A percentile compares a stretch with the other conserved stretches of the same genome.
phyloP scores from a whole-genome alignment of 1,140 invertebrate genomes.

The Melitaea cinxia region DNA sequence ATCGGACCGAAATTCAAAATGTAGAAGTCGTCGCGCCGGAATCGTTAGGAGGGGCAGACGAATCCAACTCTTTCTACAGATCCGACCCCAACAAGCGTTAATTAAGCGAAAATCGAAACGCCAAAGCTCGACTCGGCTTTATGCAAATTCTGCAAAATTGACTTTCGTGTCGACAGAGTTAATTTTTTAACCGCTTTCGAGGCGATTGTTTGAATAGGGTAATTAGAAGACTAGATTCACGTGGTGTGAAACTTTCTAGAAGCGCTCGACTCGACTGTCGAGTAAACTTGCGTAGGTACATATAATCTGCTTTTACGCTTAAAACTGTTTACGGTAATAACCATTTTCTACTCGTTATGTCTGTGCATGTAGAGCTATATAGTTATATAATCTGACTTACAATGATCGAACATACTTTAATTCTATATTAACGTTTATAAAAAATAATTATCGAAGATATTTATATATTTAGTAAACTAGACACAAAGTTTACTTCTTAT shows the following conservation, averaged over 20 bases:
- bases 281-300: background rate
- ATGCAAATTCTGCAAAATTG: constrained; percentile 70
- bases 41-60: constrained; percentile 47
- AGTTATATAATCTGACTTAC: too few relatives aligned
- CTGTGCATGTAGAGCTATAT: background rate
- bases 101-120: constrained; percentile 78
- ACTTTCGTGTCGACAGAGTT: constrained; percentile 59
- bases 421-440: too few relatives aligned
- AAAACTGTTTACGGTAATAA: constrained; percentile 12
- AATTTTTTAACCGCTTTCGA: constrained; percentile 52
- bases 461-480: background rate
- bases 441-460: too few relatives aligned
- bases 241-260: constrained; percentile 36
- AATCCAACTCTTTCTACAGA: constrained; percentile 64
- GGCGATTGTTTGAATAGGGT: constrained; percentile 62
- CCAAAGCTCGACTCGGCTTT: constrained; percentile 65
- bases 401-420: too few relatives aligned
- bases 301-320: constrained; percentile 13
- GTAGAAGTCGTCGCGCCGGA: constrained; percentile 52
- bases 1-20: constrained; percentile 54
- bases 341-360: background rate
- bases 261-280: constrained; percentile 15
- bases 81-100: constrained; percentile 60
- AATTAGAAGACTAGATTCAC: constrained; percentile 52
- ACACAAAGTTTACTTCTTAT: background rate